Evolutionary conservation across 2,888 invertebrate genomes (phyloP), one percentile per base, ranked within the genome.

Genomic region (Plagiodera versicolora): DNA sequence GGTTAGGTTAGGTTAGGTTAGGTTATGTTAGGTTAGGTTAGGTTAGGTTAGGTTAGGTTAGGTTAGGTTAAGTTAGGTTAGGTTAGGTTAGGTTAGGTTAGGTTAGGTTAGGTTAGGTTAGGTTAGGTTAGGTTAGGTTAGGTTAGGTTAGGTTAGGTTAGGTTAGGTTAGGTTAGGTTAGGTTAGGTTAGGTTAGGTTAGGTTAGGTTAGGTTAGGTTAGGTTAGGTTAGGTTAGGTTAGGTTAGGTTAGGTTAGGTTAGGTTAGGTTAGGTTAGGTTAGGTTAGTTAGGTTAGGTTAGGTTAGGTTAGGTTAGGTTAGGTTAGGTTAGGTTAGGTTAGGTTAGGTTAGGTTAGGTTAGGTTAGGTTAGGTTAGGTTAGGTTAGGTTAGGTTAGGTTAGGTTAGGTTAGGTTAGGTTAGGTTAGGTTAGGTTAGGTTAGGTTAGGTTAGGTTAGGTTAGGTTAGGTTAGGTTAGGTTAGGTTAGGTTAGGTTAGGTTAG

Each of bases 21-120:
- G n/a, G n/a, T n/a, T n/a, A n/a, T n/a, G n/a, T n/a, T n/a, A n/a
- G 48, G 20, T 16, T 47, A 47, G 24, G 53, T 61, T 58, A 58
- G 57, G 57, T 61, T 46, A 46, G 57, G 57, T 64, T 55, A 55
- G 61, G 64, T 65, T 56, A 60, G 62, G 60, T 61, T 56, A 58
- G 61, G 58, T 61, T 58, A 58, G 60, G 49, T 49, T 49, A 28
- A 24, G 49, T 49, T 45, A 28, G 49, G 64, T 64, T 64, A 59
- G 64, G 64, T 64, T 59, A 56, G 64, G 61, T 61, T 61, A 58
- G 61, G 61, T 61, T 46, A 58, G 61, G 61, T 61, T 58, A 55
- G 64, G 64, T 57, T 48, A 57, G 61, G 61, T 45, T 55, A 56
- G 46, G 32, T 64, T 54, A 50, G 58, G 57, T 64, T 57, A 57